These are phyloP conservation scores for Spatula clypeata DNA, from an alignment of 2,797 vertebrate species.

Conservation along the genomic window DNA sequence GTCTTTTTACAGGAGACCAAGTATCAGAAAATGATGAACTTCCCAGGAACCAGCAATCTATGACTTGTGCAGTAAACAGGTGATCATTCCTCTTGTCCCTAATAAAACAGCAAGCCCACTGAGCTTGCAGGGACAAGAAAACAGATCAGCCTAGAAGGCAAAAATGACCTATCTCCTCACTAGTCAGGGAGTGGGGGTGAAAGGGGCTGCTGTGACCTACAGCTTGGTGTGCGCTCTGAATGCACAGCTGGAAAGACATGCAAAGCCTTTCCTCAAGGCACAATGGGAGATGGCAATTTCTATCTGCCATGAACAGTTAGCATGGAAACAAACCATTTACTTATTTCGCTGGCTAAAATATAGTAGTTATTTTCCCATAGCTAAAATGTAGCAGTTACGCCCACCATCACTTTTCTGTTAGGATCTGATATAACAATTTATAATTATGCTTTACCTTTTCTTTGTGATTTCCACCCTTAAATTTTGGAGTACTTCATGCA, in stretches of 20 bases:
- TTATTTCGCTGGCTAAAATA: not conserved
- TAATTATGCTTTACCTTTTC: not conserved
- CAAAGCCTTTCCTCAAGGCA: not conserved
- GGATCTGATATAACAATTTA: not conserved
- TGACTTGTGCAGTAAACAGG: not conserved
- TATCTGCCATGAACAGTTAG: not conserved
- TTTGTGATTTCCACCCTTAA: not conserved
- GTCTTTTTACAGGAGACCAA: not conserved
- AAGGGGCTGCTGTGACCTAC: not conserved
- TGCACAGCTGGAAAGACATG: not conserved
- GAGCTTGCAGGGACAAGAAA: not conserved
- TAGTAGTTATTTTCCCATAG: not conserved
- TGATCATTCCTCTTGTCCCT: not conserved
- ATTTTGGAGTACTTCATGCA: not conserved
- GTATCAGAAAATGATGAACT: not conserved
- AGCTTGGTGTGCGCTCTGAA: not conserved
- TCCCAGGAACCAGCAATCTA: not conserved
- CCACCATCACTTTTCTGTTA: not conserved
- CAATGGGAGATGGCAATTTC: not conserved
- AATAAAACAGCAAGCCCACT: not conserved
- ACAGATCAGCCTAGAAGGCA: slow-evolving; percentile 25
- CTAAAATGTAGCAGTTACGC: not conserved
- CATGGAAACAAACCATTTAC: not conserved
- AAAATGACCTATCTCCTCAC: slow-evolving; percentile 15
- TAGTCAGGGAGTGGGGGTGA: not conserved